Base-by-base conservation (phyloP, 1,140 invertebrate genomes). In the Phymastichus coffea region DNA sequence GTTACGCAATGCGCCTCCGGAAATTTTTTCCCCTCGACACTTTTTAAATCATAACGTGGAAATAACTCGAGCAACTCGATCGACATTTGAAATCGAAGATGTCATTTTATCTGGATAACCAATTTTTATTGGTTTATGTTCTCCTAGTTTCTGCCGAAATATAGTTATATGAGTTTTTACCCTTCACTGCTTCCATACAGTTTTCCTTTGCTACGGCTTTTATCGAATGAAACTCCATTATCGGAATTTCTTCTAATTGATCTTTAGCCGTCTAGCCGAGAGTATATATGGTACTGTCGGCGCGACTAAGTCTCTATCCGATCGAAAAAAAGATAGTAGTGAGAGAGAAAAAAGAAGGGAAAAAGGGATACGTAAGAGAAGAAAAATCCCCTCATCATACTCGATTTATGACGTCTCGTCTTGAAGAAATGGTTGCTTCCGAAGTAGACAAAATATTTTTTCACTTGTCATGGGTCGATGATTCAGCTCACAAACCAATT, bases 181-280 rank as follows among this genome's bases (percentile, higher is more conserved):
- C n/a, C n/a, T n/a, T n/a, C n/a, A n/a, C n/a, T n/a, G n/a, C n/a
- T n/a, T n/a, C n/a, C n/a, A n/a, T n/a, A n/a, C n/a, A n/a, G n/a
- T 58, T 4, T 40, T 47, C 47, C 23, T 47, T 48, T 57, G 37
- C 38, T 60, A 48, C n/a, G 30, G 44, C 51, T 49, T 47, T 12
- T 56, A 44, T 20, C 56, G 46, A 64, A 63, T 57, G 41, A 56
- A 65, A 70, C 56, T 48, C 66, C 61, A 63, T 71, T 72, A 71
- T 70, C 65, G 58, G 58, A 60, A 70, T 72, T 70, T 72, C 60
- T 58, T 65, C 65, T 69, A 72, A 75, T 75, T 67, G 66, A 70
- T 72, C 65, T 66, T 57, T 61, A 14, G 12, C 28, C 20, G 15
- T 52, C 12, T 53, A n/a, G n/a, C n/a, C n/a, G n/a, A n/a, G n/a